Base-by-base conservation (phyloP, 2,797 vertebrate species). In the Lacerta bilineata region DNA sequence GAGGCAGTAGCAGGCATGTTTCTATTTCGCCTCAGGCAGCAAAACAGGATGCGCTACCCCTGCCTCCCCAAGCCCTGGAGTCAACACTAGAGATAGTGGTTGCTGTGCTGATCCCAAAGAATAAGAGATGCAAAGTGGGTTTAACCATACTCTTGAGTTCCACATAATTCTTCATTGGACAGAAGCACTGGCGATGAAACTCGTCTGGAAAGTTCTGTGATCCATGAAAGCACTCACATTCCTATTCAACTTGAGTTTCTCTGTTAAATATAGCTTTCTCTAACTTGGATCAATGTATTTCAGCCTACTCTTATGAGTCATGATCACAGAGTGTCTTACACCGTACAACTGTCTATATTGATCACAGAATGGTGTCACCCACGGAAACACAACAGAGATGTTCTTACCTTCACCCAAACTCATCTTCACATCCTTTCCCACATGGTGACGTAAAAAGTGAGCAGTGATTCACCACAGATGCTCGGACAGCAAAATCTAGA, bases 291-390 rank as follows among this genome's bases (percentile, higher is more conserved):
- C 36, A 17, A 43, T 8, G 25, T 55, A 43, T 80, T 86, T 29
- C 33, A 43, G 3, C 46, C 80, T 75, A 91, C 25, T 85, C 7
- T 15, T 55, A 25, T 69, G 78, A 87, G 46, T 78, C n/a, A 36
- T 0, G 0, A 25, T 0, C 0, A 15, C 66, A 66, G 3, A 64
- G n/a, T 61, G 55, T 72, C 23, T 80, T 55, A 74, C 33, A n/a
- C 3, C 72, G 39, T 46, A 8, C 46, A 59, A 41, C 71, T 82
- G 71, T 83, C 74, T 50, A 2, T 36, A 84, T 36, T 85, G 69
- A 80, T 72, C 25, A 18, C 68, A 84, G 39, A 33, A 72, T 77
- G 20, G 23, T 81, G 41, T 46, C 69, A 64, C 25, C 39, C 59
- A 80, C 8, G 33, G 20, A 39, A 8, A 64, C 17, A 46, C 33